phyloP scores from a whole-genome alignment of 2,888 invertebrate genomes.

The Oscheius sp. region DNA sequence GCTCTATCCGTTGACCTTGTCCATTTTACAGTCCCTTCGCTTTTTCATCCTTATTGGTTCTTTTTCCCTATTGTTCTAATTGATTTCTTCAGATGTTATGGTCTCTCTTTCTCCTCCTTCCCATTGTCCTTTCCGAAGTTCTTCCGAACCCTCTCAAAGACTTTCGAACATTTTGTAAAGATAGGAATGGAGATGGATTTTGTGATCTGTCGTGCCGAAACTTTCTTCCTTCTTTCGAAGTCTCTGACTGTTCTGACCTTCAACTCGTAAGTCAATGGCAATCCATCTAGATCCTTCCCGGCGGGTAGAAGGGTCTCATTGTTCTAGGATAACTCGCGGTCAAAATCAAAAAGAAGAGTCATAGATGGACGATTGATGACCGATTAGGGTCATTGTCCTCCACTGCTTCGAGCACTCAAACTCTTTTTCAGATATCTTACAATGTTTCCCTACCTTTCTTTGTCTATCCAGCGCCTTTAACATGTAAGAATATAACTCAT shows the following conservation, averaged over 20 bases:
- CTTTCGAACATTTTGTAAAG: neutral
- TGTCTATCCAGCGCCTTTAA: neutral
- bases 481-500: no score
- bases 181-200: neutral
- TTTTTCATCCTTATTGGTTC: no score
- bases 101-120: neutral
- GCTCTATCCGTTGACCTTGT: no score
- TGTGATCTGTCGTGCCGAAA: conserved; percentile 10
- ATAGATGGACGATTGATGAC: neutral
- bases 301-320: no score
- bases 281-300: no score
- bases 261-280: conserved; percentile 4
- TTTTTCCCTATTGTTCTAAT: neutral
- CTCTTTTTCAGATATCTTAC: neutral
- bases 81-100: neutral
- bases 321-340: neutral
- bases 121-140: neutral
- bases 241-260: neutral
- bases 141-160: neutral
- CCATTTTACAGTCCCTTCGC: neutral
- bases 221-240: neutral
- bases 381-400: neutral
- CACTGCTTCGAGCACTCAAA: neutral
- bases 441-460: neutral
- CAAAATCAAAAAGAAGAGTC: neutral